phyloP scores from a whole-genome alignment of 2,113 vertebrate genomes.

The Collichthys lucidus region DNA sequence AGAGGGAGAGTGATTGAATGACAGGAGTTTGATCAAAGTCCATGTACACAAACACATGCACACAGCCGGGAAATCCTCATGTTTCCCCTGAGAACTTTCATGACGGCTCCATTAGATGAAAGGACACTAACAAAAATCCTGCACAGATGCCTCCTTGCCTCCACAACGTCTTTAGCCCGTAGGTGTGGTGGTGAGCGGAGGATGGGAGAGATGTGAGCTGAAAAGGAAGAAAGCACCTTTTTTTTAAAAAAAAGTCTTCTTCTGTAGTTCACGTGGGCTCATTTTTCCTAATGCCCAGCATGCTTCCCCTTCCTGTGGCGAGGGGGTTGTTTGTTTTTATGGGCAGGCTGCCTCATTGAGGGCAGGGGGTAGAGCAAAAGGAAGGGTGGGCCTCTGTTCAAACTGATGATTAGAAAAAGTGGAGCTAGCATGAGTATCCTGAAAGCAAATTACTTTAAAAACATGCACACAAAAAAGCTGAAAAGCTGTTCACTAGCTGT shows the following conservation, averaged over 20 bases:
- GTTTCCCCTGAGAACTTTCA: conserved; percentile 34
- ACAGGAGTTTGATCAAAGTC: conserved; percentile 68
- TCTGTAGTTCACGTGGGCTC: conserved; percentile 27
- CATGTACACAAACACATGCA: conserved; percentile 32
- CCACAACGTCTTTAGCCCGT: conserved; percentile 29
- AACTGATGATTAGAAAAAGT: conserved; percentile 63
- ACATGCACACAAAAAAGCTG: background rate
- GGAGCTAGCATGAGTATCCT: conserved; percentile 27
- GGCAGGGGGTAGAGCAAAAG: conserved; percentile 42
- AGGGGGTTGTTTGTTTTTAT: conserved; percentile 62
- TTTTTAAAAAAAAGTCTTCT: conserved; percentile 45
- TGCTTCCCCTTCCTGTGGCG: conserved; percentile 44
- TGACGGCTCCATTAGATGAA: conserved; percentile 61
- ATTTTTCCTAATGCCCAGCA: conserved; percentile 46
- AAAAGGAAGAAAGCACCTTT: conserved; percentile 9
- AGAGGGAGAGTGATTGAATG: conserved; percentile 63
- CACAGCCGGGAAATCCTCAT: conserved; percentile 41
- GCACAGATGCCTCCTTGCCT: conserved; percentile 45
- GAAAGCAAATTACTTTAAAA: conserved; percentile 51
- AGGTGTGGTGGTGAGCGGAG: conserved; percentile 23
- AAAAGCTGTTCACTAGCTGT: background rate
- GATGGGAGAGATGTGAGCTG: conserved; percentile 27
- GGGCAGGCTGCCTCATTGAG: conserved; percentile 59
- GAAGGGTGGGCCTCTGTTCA: conserved; percentile 50
- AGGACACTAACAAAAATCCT: conserved; percentile 35